Evolutionary conservation across 2,797 vertebrate genomes (phyloP).

Genomic region (Sebastes hubbsi): DNA sequence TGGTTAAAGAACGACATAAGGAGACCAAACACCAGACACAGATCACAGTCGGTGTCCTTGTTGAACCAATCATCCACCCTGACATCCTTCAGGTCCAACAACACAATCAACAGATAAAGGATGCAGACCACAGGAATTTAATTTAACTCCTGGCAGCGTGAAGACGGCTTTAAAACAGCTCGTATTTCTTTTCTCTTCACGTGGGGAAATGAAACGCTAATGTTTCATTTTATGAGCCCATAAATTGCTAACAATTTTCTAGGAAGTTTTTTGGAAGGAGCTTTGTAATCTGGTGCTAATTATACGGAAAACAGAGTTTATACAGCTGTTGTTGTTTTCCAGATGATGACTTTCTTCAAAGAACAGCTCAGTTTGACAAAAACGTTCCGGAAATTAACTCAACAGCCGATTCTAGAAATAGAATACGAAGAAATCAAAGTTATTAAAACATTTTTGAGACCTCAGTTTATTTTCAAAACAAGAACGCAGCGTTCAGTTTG

Average conservation of each 20-base stretch:
- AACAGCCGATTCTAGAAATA: too few species aligned
- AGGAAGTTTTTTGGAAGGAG: background rate
- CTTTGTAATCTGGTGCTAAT: slow-evolving; percentile 9
- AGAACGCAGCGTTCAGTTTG: background rate
- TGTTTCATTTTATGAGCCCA: background rate
- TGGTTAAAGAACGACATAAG: background rate
- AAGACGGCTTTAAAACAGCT: background rate
- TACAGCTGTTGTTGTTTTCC: background rate
- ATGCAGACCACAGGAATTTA: background rate
- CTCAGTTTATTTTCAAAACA: background rate
- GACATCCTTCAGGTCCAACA: background rate
- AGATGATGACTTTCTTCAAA: background rate
- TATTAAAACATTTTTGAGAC: background rate
- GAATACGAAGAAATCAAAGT: background rate
- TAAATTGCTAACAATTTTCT: background rate
- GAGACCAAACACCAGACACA: background rate
- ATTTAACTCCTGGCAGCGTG: background rate
- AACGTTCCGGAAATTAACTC: background rate
- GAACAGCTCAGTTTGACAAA: background rate
- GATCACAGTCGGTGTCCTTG: too few species aligned
- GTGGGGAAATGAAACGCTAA: background rate
- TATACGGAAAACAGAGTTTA: background rate
- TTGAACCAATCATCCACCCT: background rate
- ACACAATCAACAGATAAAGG: background rate
- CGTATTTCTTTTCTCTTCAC: background rate